Percentiles rank a stretch among this genome's conserved stretches.
Evolutionary conservation across 2,888 invertebrate genomes (phyloP).

Genomic region (Minunthozetes semirufus): DNA sequence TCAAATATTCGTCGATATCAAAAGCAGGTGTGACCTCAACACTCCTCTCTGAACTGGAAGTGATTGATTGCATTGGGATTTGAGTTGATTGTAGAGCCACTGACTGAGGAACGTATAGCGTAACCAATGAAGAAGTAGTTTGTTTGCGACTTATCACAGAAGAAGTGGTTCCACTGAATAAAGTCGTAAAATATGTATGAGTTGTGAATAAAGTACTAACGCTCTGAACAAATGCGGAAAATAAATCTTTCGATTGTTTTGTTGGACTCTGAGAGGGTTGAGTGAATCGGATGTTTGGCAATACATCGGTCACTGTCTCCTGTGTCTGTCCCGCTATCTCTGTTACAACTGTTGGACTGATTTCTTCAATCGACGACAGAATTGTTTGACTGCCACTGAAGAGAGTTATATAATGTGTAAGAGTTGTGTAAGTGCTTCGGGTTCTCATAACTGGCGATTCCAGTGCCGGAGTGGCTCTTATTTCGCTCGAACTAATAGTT

Average conservation of each 20-base stretch:
- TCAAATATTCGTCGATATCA: not conserved
- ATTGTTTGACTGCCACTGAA: slow-evolving; percentile 59
- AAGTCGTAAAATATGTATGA: slow-evolving; percentile 44
- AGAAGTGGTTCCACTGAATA: slow-evolving; percentile 43
- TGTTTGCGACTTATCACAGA: slow-evolving; percentile 42
- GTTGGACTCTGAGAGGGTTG: slow-evolving; percentile 49
- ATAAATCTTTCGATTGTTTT: slow-evolving; percentile 34
- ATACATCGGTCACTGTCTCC: slow-evolving; percentile 24
- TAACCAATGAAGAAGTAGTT: slow-evolving; percentile 42
- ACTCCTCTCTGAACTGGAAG: no score
- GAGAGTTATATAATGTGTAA: slow-evolving; percentile 72
- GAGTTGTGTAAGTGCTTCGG: slow-evolving; percentile 68
- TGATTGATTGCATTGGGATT: not conserved
- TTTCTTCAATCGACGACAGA: slow-evolving; percentile 43
- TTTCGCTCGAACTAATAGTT: not conserved
- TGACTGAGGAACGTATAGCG: slow-evolving; percentile 41
- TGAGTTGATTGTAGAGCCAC: slow-evolving; percentile 5
- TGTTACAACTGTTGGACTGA: slow-evolving; percentile 43
- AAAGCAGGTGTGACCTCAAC: slow-evolving; percentile 18
- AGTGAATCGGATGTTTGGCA: slow-evolving; percentile 49
- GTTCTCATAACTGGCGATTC: slow-evolving; percentile 45
- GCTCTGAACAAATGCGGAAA: slow-evolving; percentile 42
- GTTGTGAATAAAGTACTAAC: slow-evolving; percentile 43
- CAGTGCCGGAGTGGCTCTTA: not conserved
- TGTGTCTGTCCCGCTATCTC: slow-evolving; percentile 39